Percentiles rank a stretch among this genome's conserved stretches.
Conservation (phyloP, 2,797 vertebrate species). For the Heteromormyrus szaboi region DNA sequence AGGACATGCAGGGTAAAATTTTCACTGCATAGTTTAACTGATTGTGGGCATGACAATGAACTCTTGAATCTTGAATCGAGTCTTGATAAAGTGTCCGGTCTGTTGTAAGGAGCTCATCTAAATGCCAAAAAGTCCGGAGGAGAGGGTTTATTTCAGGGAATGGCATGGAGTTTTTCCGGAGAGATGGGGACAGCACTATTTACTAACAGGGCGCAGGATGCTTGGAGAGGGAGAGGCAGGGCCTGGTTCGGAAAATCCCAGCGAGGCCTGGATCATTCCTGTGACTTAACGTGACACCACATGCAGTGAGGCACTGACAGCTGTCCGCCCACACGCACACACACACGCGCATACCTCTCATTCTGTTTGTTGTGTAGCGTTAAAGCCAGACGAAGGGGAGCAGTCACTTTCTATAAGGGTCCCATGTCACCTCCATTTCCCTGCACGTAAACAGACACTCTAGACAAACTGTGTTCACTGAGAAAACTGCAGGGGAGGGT, state of each 20-base stretch:
- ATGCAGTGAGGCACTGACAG: slow-evolving; percentile 65
- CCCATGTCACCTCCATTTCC: slow-evolving; percentile 56
- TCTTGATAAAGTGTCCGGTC: not conserved
- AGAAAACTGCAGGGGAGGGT: slow-evolving; percentile 47
- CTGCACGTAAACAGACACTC: slow-evolving; percentile 51
- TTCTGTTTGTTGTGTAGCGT: slow-evolving; percentile 73
- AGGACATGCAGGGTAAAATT: not conserved
- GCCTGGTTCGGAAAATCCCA: slow-evolving; percentile 33
- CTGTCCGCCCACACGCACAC: slow-evolving; percentile 61
- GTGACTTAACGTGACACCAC: slow-evolving; percentile 68
- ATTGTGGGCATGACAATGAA: not conserved
- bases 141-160: not conserved
- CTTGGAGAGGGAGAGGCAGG: slow-evolving; percentile 61
- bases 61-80: not conserved
- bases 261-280: slow-evolving; percentile 57
- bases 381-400: slow-evolving; percentile 64
- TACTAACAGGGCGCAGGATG: slow-evolving; percentile 40
- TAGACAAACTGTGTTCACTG: slow-evolving; percentile 41
- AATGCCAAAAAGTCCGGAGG: not conserved
- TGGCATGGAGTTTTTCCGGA: not conserved
- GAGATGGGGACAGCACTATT: slow-evolving; percentile 12
- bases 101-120: not conserved
- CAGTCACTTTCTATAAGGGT: slow-evolving; percentile 55
- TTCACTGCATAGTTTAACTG: not conserved
- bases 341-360: slow-evolving; percentile 57